Evolutionary conservation across 1,140 invertebrate species (phyloP), one percentile per base, ranked within the genome.

Genomic region (Scaptomyza graminum): DNA sequence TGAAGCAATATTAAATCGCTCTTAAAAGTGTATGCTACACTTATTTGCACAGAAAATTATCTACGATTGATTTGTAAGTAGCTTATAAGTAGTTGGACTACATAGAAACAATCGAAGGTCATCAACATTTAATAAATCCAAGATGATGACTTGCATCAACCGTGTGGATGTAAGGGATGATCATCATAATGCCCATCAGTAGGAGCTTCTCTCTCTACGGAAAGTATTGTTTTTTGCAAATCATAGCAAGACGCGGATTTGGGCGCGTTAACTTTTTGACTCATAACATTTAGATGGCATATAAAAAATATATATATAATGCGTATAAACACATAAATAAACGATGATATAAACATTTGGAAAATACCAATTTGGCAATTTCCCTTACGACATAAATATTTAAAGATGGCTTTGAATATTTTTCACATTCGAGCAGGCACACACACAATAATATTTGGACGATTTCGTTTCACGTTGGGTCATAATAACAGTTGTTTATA

Each of bases 401-500:
- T 63, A 83, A 78, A 60, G 52, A 52, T 31, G 60, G 49, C 39
- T 70, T 51, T 66, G 74, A 68, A 74, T 69, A 78, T 78, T 65
- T 81, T 60, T 51, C 69, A 61, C 50, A 73, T 73, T 57, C 16
- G 25, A 43, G 18, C 31, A 37, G 16, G 31, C 28, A 37, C 18
- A 39, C 28, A 46, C 37, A 41, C 11, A 41, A 41, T 49, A 50
- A 60, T 51, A 68, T 62, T 56, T 64, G 61, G 55, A 37, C n/a
- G 16, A 54, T 39, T 66, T 59, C 47, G 22, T 41, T 34, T 34
- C 12, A 28, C 15, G 51, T 49, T 12, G 31, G 16, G 7, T 54
- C 66, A 59, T 74, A 85, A 84, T 87, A 85, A 78, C 78, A 79
- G 79, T 87, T 82, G 85, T 88, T 88, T 87, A 88, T 87, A 88